Conservation (phyloP, 2,888 invertebrate genomes). For the Amphipoea lucens region DNA sequence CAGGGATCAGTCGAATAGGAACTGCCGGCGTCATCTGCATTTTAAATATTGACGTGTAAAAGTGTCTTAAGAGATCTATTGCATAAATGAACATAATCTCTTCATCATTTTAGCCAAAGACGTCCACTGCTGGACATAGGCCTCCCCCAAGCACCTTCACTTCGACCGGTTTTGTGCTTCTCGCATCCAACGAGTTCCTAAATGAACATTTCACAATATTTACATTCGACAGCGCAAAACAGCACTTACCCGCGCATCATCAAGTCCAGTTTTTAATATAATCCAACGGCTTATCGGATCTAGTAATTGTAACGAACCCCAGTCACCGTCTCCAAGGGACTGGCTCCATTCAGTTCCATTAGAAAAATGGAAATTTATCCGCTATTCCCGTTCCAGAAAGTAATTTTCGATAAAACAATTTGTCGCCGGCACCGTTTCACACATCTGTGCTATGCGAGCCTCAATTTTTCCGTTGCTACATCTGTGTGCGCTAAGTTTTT, state of each 20-base stretch:
- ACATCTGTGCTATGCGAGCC: slow-evolving; percentile 84
- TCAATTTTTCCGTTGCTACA: slow-evolving; percentile 73
- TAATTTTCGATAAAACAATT: slow-evolving; percentile 90
- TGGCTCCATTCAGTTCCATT: slow-evolving; percentile 79
- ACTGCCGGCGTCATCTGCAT: neutral
- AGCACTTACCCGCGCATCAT: slow-evolving; percentile 28
- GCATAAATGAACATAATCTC: too few species aligned
- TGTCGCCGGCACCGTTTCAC: slow-evolving; percentile 85
- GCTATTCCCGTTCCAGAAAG: slow-evolving; percentile 79
- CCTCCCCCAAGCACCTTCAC: too few species aligned
- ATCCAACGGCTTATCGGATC: slow-evolving; percentile 63
- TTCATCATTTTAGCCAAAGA: too few species aligned
- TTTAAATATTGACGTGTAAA: too few species aligned
- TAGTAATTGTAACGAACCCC: slow-evolving; percentile 72
- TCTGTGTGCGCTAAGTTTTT: slow-evolving; percentile 64
- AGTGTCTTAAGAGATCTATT: too few species aligned
- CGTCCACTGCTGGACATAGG: too few species aligned
- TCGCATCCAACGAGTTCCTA: too few species aligned
- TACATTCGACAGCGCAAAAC: neutral
- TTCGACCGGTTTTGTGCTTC: too few species aligned
- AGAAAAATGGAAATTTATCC: slow-evolving; percentile 87
- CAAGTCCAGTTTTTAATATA: slow-evolving; percentile 55
- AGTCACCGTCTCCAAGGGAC: slow-evolving; percentile 65
- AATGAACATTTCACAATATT: neutral
- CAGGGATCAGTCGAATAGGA: too few species aligned